Conservation (phyloP, 2,888 invertebrate genomes). For the Tortrix viridana region DNA sequence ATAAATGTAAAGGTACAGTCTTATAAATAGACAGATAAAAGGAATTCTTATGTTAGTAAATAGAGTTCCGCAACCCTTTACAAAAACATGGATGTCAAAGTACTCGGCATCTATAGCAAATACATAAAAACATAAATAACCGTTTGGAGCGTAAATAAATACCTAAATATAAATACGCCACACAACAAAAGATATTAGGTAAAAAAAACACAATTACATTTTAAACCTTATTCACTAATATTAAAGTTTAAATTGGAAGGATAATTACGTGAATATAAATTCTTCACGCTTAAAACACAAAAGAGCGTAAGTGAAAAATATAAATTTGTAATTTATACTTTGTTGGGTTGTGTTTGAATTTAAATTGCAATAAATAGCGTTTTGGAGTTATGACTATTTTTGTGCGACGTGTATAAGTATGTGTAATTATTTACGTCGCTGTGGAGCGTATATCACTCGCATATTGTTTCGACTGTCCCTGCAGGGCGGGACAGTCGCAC, state of each 20-base stretch:
- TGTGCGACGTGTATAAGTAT: background rate
- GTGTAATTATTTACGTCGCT: constrained; percentile 20
- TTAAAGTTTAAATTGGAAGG: background rate
- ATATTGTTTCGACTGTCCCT: constrained; percentile 27
- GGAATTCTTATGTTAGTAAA: too few relatives aligned
- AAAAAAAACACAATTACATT: background rate
- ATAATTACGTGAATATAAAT: background rate
- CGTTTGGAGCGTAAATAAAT: constrained; percentile 18
- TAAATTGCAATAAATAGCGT: too few relatives aligned
- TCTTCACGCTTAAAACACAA: too few relatives aligned
- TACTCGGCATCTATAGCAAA: too few relatives aligned
- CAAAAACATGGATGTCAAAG: background rate
- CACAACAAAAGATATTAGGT: background rate
- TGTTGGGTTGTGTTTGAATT: too few relatives aligned
- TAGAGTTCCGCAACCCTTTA: too few relatives aligned
- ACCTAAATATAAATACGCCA: background rate
- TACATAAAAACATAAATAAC: constrained; percentile 16
- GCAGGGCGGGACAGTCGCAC: constrained; percentile 21
- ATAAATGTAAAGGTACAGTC: too few relatives aligned
- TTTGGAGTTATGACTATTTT: background rate
- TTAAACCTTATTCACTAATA: background rate
- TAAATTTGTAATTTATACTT: too few relatives aligned
- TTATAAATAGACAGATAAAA: too few relatives aligned
- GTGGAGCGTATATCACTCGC: constrained; percentile 9
- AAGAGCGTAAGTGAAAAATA: too few relatives aligned